Evolutionary conservation across 92 coral and sea anemone species (phyloP).

Genomic region (Epizoanthus ramosus): DNA sequence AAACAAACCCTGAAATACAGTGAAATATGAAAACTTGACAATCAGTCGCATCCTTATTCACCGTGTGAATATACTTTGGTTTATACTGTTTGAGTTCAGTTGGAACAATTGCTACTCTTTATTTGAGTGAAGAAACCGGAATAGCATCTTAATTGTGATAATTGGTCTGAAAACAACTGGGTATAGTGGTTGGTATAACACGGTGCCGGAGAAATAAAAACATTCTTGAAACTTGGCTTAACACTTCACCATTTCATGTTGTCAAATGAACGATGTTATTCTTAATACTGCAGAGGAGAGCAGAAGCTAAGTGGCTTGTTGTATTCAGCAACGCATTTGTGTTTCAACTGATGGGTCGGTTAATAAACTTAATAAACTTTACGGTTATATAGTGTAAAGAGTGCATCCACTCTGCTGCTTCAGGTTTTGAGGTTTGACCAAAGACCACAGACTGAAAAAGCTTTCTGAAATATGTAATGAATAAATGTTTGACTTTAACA

Average conservation of each 20-base stretch:
- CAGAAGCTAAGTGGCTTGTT: constrained; percentile 13
- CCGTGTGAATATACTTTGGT: too few species aligned
- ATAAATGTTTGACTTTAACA: neutral
- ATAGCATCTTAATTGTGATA: neutral
- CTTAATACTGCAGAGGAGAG: neutral
- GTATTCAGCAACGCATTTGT: neutral
- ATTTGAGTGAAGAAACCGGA: neutral
- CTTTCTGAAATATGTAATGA: neutral
- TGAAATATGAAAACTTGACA: too few species aligned
- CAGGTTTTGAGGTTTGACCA: neutral
- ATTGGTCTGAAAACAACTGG: neutral
- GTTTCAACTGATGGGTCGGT: neutral
- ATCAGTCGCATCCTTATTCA: too few species aligned
- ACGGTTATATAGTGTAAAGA: neutral
- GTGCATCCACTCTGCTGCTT: constrained; percentile 1
- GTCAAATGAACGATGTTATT: neutral
- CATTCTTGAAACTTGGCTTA: neutral
- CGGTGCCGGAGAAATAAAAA: neutral
- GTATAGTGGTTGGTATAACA: neutral
- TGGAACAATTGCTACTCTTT: too few species aligned
- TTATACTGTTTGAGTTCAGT: too few species aligned
- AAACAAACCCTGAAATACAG: too few species aligned
- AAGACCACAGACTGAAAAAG: neutral
- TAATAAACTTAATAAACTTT: neutral
- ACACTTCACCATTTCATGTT: neutral